Evolutionary conservation across 2,888 invertebrate genomes (phyloP).

Genomic region (Pyrochroa serraticornis): DNA sequence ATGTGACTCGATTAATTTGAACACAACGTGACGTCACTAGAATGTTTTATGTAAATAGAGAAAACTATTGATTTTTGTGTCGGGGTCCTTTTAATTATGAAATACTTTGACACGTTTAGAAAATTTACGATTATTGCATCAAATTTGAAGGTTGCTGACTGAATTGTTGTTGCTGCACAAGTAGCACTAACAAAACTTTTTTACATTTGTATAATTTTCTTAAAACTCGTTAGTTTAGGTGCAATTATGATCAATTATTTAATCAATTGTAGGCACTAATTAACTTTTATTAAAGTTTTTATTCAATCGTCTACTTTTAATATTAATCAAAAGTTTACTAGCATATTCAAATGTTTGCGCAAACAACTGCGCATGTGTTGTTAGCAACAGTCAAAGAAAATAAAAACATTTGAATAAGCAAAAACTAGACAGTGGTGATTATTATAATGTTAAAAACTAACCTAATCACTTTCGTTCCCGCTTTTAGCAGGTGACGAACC

Average conservation of each 20-base stretch:
- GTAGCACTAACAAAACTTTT: constrained; percentile 12
- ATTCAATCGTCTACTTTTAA: constrained; percentile 20
- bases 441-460: constrained; percentile 10
- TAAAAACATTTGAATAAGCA: no score
- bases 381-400: neutral
- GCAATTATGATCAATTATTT: constrained; percentile 2
- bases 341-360: no score
- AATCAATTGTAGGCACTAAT: constrained; percentile 14
- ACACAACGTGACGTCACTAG: no score
- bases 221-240: no score
- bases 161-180: no score
- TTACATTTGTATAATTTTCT: constrained; percentile 16
- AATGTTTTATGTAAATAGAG: no score
- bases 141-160: no score
- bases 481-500: constrained; percentile 29
- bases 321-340: neutral
- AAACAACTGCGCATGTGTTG: neutral
- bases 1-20: no score
- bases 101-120: no score
- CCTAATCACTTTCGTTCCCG: constrained; percentile 32
- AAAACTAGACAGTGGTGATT: neutral
- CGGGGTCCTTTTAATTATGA: no score
- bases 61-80: no score
- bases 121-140: no score
- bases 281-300: constrained; percentile 26